These are phyloP conservation scores for Potorous gilbertii DNA, from an alignment of 2,797 vertebrate species.

Conservation along the genomic window DNA sequence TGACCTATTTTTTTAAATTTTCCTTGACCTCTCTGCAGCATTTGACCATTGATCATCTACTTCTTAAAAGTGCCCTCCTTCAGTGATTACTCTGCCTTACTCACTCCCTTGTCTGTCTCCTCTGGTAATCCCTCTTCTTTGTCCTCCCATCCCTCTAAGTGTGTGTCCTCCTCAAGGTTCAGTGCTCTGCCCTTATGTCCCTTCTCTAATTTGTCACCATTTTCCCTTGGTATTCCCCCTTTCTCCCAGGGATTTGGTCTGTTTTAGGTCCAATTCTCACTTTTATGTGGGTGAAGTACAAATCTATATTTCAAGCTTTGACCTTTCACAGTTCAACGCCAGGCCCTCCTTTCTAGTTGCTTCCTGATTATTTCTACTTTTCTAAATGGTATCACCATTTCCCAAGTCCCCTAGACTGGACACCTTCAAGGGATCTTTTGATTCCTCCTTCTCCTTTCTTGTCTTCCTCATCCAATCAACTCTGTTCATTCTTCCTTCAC, in stretches of 20 bases:
- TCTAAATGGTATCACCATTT: neutral
- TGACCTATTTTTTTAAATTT: no score
- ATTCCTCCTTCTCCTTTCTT: neutral
- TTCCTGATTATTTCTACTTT: neutral
- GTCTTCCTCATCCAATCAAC: neutral
- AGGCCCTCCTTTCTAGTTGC: neutral
- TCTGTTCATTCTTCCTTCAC: no score
- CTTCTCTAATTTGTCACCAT: neutral
- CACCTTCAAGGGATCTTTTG: neutral
- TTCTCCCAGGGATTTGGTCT: neutral
- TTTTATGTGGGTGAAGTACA: neutral
- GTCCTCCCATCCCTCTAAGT: neutral
- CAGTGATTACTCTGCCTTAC: no score
- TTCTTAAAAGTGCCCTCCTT: no score
- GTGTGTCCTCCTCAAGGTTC: neutral
- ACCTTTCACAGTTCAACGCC: neutral
- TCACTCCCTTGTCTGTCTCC: no score
- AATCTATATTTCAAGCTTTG: neutral
- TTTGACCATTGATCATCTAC: no score
- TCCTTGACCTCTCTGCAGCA: no score
- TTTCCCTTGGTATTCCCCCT: neutral
- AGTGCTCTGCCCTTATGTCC: neutral
- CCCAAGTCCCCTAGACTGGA: neutral
- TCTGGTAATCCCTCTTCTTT: no score
- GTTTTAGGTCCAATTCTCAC: neutral